These are phyloP conservation scores for Sebastes cheni DNA, from an alignment of 2,797 vertebrate genomes.

Conservation along the genomic window DNA sequence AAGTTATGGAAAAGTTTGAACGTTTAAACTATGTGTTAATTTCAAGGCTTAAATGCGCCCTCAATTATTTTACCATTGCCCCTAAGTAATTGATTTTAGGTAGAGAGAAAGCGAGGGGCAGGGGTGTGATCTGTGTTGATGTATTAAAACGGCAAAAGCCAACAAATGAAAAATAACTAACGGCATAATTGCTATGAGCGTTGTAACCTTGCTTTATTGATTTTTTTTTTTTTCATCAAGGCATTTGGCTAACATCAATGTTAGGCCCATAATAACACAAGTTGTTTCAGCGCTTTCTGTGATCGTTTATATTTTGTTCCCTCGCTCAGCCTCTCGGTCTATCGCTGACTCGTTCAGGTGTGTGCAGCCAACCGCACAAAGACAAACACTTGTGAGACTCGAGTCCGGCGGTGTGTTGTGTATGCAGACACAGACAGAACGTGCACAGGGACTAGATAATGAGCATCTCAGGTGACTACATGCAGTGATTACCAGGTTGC, in stretches of 20 bases:
- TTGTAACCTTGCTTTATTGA: conserved; percentile 67
- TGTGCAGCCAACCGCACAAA: conserved; percentile 34
- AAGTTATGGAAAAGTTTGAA: conserved; percentile 54
- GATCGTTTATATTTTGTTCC: conserved; percentile 38
- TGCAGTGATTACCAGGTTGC: conserved; percentile 76
- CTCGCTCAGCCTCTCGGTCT: neutral
- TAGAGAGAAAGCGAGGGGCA: conserved; percentile 49
- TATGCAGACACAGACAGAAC: conserved; percentile 33
- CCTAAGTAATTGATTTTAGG: conserved; percentile 73
- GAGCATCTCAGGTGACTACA: conserved; percentile 81
- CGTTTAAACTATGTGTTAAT: conserved; percentile 60
- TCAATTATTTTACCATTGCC: conserved; percentile 71
- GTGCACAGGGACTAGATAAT: conserved; percentile 69
- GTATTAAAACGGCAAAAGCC: conserved; percentile 50
- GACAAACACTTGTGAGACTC: conserved; percentile 17
- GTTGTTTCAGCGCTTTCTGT: conserved; percentile 38
- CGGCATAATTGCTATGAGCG: conserved; percentile 61
- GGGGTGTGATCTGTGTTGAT: conserved; percentile 33
- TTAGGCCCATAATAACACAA: conserved; percentile 44
- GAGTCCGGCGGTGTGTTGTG: conserved; percentile 23
- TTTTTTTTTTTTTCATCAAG: conserved; percentile 44
- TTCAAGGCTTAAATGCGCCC: conserved; percentile 68
- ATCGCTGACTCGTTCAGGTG: conserved; percentile 44
- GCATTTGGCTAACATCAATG: conserved; percentile 58
- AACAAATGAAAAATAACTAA: conserved; percentile 72